Conservation (phyloP, 2,888 invertebrate species). For the Labia minor region DNA sequence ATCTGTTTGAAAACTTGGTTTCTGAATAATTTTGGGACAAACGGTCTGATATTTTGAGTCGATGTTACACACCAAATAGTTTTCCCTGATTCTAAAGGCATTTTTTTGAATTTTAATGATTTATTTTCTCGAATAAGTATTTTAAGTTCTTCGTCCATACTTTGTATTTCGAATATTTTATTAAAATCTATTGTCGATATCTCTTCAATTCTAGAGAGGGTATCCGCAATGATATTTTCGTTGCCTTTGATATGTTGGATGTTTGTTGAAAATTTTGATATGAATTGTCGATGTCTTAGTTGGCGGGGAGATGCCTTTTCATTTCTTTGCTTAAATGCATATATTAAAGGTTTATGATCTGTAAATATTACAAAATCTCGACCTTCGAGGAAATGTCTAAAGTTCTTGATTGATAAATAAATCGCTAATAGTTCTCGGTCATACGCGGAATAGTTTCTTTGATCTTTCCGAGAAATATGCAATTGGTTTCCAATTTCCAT, state of each 20-base stretch:
- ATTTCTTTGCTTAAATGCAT: neutral
- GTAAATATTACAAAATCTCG: conserved; percentile 25
- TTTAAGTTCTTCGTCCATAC: neutral
- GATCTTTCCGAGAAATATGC: conserved; percentile 23
- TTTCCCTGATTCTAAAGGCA: too few species aligned
- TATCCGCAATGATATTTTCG: neutral
- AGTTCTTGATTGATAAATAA: conserved; percentile 23
- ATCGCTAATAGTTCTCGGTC: conserved; percentile 14
- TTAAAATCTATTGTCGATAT: neutral
- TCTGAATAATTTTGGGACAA: neutral
- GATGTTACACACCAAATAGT: neutral
- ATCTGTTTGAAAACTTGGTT: neutral
- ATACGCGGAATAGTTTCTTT: neutral
- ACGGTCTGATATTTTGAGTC: neutral
- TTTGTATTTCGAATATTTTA: neutral
- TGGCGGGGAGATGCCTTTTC: neutral
- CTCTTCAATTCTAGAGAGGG: too few species aligned
- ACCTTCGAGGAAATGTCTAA: conserved; percentile 27
- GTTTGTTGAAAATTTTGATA: neutral
- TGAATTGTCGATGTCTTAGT: neutral
- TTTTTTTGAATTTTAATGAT: neutral
- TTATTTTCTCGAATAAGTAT: neutral
- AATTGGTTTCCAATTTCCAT: conserved; percentile 20
- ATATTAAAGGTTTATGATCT: conserved; percentile 26
- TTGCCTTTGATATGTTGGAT: neutral